Base-by-base conservation (phyloP, 1,140 invertebrate genomes). In the Holcopasites calliopsidis region DNA sequence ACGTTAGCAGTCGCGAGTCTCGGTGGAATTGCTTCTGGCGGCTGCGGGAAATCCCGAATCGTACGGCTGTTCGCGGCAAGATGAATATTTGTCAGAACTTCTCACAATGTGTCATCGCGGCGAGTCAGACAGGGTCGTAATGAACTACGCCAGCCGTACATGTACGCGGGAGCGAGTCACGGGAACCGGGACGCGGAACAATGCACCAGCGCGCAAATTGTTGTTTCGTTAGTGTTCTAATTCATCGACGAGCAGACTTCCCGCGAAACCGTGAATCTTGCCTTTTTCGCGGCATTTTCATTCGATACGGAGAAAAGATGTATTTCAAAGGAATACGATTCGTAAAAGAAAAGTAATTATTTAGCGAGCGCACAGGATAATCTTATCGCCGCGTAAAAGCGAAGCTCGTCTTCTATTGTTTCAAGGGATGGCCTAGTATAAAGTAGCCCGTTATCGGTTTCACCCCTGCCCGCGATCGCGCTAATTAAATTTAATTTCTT, bases 51-150 rank as follows among this genome's bases (percentile, higher is more conserved):
- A 68, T 73, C 44, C 70, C 62, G 77, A 83, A 71, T 42, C 13
- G 13, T 58, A 52, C 33, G 57, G 73, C 58, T 57, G n/a, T 42
- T 55, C 54, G 38, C 23, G 66, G 61, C 49, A 62, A 74, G 64
- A 70, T 40, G 82, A 83, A 83, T 84, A 83, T 83, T 84, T 84
- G 82, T 84, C 82, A 80, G 58, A 84, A 83, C 49, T 84, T 84
- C 83, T 84, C 82, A 72, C 77, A 74, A 84, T 77, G 74, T 80
- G 82, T 83, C 81, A 84, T 83, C 77, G 77, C 66, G 78, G 62
- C 66, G 69, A 82, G 65, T 72, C 77, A 72, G 69, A 79, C 71
- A 47, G 64, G 55, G 40, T 61, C 54, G 76, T 79, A 83, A 83
- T 79, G 72, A 83, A 82, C 76, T 70, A 66, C 38, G 55, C 40